A percentile compares a stretch with the other conserved stretches of the same genome.
phyloP scores from a whole-genome alignment of 2,113 vertebrate species.

The Perca fluviatilis region DNA sequence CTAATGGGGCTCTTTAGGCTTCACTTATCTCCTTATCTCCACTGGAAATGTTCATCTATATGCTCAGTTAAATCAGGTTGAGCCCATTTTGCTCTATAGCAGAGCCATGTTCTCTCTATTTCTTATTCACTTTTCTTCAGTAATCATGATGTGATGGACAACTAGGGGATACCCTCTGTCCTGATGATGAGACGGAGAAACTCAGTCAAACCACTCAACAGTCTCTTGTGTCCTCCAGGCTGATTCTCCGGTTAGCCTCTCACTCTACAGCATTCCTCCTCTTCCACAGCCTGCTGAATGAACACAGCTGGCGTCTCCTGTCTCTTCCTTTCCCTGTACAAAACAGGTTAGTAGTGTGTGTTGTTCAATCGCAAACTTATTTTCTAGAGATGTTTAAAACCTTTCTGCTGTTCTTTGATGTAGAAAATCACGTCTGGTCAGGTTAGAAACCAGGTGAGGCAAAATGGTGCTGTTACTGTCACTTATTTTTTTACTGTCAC shows the following conservation, averaged over 20 bases:
- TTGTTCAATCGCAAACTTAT: background rate
- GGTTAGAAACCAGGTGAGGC: background rate
- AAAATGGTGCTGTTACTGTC: background rate
- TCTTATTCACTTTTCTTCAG: conserved; percentile 28
- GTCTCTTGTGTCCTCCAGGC: background rate
- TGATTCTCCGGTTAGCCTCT: background rate
- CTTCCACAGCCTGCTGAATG: background rate
- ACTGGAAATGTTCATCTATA: conserved; percentile 56
- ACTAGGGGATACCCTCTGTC: conserved; percentile 9
- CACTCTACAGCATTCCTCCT: background rate
- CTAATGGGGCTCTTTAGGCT: conserved; percentile 62
- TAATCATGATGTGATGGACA: conserved; percentile 47
- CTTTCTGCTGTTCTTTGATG: background rate
- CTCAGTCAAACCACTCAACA: background rate
- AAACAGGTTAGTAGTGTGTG: background rate
- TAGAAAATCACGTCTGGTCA: background rate
- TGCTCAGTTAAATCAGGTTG: conserved; percentile 55
- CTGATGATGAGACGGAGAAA: conserved; percentile 19
- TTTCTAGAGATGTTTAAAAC: background rate
- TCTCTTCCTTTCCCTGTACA: background rate
- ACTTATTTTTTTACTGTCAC: background rate
- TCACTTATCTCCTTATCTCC: conserved; percentile 54
- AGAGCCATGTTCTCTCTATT: conserved; percentile 3
- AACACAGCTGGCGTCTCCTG: background rate
- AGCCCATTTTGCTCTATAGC: conserved; percentile 26